Conservation (phyloP, 2,888 invertebrate genomes). For the Polia nebulosa region DNA sequence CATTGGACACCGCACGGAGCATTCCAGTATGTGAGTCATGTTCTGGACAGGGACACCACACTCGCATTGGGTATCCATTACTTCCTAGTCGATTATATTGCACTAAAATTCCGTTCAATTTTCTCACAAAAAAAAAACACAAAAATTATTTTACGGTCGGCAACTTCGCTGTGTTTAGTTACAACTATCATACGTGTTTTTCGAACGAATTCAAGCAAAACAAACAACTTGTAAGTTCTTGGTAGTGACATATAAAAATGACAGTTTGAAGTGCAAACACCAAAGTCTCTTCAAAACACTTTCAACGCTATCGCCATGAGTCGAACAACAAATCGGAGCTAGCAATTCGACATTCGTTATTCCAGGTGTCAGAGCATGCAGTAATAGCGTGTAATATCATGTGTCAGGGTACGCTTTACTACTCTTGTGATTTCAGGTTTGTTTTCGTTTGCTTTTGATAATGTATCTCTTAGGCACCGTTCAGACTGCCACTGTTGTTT, state of each 20-base stretch:
- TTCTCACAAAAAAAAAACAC: too few relatives aligned
- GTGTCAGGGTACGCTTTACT: too few relatives aligned
- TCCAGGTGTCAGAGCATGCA: background rate
- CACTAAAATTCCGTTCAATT: too few relatives aligned
- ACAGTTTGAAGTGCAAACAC: background rate
- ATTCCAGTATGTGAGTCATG: too few relatives aligned
- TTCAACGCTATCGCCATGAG: background rate
- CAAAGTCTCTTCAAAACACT: background rate
- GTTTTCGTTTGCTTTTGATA: background rate
- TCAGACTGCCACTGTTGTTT: too few relatives aligned
- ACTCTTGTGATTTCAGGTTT: background rate
- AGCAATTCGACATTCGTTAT: background rate
- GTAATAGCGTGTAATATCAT: background rate
- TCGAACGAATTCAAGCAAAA: background rate
- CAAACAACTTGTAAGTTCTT: background rate
- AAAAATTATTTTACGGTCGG: too few relatives aligned
- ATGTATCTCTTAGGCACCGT: too few relatives aligned
- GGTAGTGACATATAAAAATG: background rate
- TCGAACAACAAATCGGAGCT: constrained; percentile 2
- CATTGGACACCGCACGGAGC: too few relatives aligned
- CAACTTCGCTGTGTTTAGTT: too few relatives aligned
- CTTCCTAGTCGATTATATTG: too few relatives aligned
- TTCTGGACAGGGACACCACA: too few relatives aligned
- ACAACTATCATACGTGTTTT: background rate
- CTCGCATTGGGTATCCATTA: too few relatives aligned